Evolutionary conservation across 1,140 invertebrate species (phyloP), one percentile per base, ranked within the genome.

Genomic region (Pteromalus puparum): DNA sequence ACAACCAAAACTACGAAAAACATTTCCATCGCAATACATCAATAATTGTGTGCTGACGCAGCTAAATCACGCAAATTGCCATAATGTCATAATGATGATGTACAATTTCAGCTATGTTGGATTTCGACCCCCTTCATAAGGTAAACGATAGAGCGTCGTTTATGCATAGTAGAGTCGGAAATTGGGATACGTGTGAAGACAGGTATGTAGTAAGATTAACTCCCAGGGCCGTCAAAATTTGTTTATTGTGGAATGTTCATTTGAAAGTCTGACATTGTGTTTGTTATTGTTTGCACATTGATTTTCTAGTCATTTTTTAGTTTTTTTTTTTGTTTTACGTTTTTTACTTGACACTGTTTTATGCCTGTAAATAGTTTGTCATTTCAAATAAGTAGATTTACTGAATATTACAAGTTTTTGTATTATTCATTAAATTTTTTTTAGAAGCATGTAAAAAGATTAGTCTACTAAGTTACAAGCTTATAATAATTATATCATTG

Each of bases 101-200:
- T 80, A 53, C 85, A 89, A 89, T 92, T 93, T 90, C 90, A 93
- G 92, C 91, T 83, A 89, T 92, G 88, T 88, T 92, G 89, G 92
- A 93, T 90, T 90, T 87, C 82, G 91, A 93, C 83, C 87, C 89
- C 48, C 87, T 88, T 85, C 91, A 91, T 88, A 93, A 91, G 90
- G 87, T 86, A 85, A 90, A 91, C 34, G 91, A 92, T 88, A 93
- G 91, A 86, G 86, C 90, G 88, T 93, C 92, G 83, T 87, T 90
- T 81, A 88, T 87, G 82, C 89, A 91, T 89, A 92, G 87, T 88
- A 92, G 84, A 88, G 78, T 90, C 53, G 89, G 88, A 79, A 90
- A 91, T 89, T 92, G 87, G 90, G 92, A 93, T 88, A 86, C 89
- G 38, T 90, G 85, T 86, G 90, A 90, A 80, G 89, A 92, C 87